These are phyloP conservation scores for Megamerina dolium DNA, from an alignment of 2,888 invertebrate species.

Conservation along the genomic window DNA sequence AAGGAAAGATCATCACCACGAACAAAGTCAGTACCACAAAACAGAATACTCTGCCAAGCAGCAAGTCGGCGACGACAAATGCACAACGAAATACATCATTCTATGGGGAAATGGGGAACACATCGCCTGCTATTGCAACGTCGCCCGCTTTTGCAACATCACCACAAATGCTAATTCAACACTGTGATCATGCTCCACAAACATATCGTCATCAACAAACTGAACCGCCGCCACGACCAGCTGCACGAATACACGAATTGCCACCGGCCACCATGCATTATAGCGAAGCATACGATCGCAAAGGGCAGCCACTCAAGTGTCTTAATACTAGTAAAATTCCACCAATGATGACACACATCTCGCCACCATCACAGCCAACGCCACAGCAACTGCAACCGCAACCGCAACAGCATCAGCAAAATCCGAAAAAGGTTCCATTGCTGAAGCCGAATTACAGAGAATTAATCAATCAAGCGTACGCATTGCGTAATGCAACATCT, in stretches of 20 bases:
- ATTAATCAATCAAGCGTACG: conserved; percentile 40
- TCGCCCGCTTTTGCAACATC: conserved; percentile 35
- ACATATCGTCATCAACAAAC: conserved; percentile 8
- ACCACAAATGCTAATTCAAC: conserved; percentile 23
- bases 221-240: conserved; percentile 3
- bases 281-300: not conserved
- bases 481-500: conserved; percentile 40
- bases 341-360: not conserved
- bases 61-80: conserved; percentile 12
- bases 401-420: conserved; percentile 6
- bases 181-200: conserved; percentile 16
- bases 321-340: conserved; percentile 5
- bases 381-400: too few relatives aligned
- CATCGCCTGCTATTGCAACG: conserved; percentile 28
- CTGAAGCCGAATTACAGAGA: conserved; percentile 44
- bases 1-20: conserved; percentile 20
- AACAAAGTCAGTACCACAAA: conserved; percentile 15
- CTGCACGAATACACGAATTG: not conserved
- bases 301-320: not conserved
- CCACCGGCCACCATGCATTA: not conserved
- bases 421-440: conserved; percentile 24
- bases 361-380: conserved; percentile 12
- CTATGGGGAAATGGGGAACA: conserved; percentile 23
- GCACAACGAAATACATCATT: conserved; percentile 17
- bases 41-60: conserved; percentile 25